Conservation (phyloP, 37 sponge, comb jelly and placozoan species). For the Diacarnus erythraeanus region DNA sequence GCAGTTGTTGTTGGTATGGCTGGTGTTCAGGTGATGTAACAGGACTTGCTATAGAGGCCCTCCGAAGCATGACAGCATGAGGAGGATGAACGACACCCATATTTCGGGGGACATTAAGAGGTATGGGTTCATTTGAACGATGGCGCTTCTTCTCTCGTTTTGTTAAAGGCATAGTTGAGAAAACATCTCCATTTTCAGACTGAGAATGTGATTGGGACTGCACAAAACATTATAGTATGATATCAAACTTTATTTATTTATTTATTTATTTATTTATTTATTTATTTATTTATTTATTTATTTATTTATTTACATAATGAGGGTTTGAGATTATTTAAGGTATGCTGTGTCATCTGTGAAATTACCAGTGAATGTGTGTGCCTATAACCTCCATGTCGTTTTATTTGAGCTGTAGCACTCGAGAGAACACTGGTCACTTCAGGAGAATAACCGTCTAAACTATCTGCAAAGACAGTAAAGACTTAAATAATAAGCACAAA, state of each 20-base stretch:
- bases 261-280: background rate
- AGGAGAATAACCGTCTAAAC: conserved; percentile 16
- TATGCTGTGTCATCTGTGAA: background rate
- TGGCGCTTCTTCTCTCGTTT: conserved; percentile 40
- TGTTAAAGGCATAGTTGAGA: conserved; percentile 38
- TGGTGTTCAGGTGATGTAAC: conserved; percentile 11
- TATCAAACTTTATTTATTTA: background rate
- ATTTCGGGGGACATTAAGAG: background rate
- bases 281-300: background rate
- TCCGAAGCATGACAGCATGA: conserved; percentile 11
- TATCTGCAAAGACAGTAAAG: too few species aligned
- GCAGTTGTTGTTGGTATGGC: background rate
- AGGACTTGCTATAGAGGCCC: conserved; percentile 39
- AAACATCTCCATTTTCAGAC: conserved; percentile 1
- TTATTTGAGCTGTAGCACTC: conserved; percentile 4
- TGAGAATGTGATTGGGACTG: conserved; percentile 4
- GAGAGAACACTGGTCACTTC: conserved; percentile 21
- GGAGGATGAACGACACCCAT: conserved; percentile 22
- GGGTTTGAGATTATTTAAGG: background rate
- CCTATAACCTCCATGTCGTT: background rate
- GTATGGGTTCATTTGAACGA: background rate
- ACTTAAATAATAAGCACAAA: background rate
- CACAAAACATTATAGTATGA: background rate
- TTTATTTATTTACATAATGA: background rate
- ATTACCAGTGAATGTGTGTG: conserved; percentile 30